These are phyloP conservation scores for Panurus biarmicus DNA, from an alignment of 2,113 vertebrate species.

Conservation along the genomic window DNA sequence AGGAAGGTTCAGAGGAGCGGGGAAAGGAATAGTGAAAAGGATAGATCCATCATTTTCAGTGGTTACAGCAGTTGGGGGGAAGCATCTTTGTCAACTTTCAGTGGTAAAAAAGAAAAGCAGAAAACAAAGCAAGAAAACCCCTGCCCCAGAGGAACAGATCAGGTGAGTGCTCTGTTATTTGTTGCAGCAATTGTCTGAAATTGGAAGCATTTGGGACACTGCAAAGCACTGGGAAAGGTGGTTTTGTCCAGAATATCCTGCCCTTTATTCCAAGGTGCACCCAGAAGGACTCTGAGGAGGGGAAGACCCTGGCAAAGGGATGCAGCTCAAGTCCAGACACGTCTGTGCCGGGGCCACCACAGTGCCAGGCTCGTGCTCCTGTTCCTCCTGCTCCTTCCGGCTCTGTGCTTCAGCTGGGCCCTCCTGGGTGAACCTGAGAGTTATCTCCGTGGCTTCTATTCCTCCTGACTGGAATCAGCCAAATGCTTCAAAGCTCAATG, in stretches of 20 bases:
- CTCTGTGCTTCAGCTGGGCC: neutral
- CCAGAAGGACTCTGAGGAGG: neutral
- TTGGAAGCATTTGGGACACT: fast-evolving
- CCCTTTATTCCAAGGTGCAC: neutral
- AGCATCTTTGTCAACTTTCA: neutral
- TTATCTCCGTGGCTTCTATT: neutral
- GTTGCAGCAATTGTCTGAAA: neutral
- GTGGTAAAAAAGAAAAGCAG: neutral
- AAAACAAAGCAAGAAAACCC: neutral
- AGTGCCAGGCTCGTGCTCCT: fast-evolving
- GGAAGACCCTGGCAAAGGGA: neutral
- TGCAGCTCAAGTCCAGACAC: neutral
- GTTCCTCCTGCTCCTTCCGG: neutral
- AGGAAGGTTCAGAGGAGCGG: neutral
- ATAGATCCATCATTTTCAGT: neutral
- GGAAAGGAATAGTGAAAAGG: neutral
- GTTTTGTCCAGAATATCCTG: neutral
- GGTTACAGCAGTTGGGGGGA: neutral
- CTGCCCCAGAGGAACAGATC: neutral
- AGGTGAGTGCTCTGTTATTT: neutral
- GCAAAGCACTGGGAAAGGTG: neutral
- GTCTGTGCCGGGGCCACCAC: fast-evolving
- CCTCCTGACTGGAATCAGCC: neutral
- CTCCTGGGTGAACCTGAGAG: neutral
- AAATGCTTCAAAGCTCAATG: neutral